phyloP scores from a whole-genome alignment of 2,113 vertebrate species.

The Trogon surrucura region DNA sequence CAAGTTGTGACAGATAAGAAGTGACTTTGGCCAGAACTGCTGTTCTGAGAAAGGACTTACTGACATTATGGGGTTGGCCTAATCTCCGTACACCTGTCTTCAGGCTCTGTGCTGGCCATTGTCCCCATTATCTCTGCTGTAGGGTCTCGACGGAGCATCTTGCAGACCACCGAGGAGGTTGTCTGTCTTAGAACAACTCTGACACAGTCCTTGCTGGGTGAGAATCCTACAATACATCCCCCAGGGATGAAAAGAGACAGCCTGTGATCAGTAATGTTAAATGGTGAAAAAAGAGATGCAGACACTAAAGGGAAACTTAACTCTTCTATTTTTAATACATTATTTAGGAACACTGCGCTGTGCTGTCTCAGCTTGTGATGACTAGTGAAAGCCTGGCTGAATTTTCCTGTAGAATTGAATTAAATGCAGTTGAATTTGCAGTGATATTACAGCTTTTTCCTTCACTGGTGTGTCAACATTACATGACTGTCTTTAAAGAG shows the following conservation, averaged over 20 bases:
- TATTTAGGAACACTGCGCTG: constrained; percentile 10
- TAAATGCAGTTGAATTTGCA: neutral
- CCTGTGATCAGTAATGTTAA: neutral
- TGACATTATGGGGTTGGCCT: neutral
- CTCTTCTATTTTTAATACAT: constrained; percentile 24
- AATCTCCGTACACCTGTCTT: neutral
- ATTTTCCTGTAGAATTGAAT: neutral
- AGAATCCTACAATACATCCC: neutral
- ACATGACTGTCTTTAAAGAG: neutral
- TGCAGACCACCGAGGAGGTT: neutral
- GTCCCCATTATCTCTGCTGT: neutral
- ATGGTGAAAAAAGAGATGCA: neutral
- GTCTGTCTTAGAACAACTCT: neutral
- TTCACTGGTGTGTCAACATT: neutral
- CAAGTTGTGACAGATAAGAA: neutral
- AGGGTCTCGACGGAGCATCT: neutral
- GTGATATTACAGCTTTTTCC: neutral
- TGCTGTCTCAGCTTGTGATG: neutral
- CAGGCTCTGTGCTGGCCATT: neutral
- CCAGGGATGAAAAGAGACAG: neutral
- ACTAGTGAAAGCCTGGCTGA: neutral
- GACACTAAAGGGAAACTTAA: neutral
- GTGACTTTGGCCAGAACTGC: neutral
- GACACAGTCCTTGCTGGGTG: neutral
- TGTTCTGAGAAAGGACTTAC: neutral